These are phyloP conservation scores for Pelochelys cantorii DNA, from an alignment of 2,797 vertebrate species.

Conservation along the genomic window DNA sequence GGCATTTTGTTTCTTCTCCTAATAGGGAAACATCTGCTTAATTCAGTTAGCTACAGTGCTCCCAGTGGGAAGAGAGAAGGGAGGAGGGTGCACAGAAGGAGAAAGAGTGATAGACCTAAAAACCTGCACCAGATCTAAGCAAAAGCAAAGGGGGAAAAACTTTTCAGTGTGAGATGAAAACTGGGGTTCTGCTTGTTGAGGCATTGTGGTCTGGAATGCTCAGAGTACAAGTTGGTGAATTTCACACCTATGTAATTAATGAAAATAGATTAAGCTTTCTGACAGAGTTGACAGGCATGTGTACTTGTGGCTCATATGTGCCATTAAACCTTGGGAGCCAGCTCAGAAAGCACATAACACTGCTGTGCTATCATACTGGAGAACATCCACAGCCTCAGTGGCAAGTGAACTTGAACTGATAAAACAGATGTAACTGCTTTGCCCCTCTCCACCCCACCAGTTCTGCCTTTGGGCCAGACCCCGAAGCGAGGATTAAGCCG, in stretches of 20 bases:
- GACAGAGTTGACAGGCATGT: constrained; percentile 40
- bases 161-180: neutral
- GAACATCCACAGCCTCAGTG: neutral
- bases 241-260: constrained; percentile 70
- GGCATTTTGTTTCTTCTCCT: neutral
- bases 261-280: constrained; percentile 50
- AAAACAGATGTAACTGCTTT: neutral
- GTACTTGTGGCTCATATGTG: constrained; percentile 28
- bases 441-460: neutral
- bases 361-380: neutral
- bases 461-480: accelerated
- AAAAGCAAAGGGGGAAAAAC: neutral
- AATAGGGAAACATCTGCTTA: neutral
- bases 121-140: neutral
- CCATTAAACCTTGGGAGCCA: neutral
- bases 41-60: neutral
- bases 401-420: constrained; percentile 6
- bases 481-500: neutral
- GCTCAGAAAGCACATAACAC: neutral
- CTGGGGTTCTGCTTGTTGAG: accelerated
- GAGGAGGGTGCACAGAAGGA: neutral
- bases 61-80: neutral
- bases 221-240: constrained; percentile 30
- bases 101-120: neutral
- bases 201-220: neutral